A percentile compares a stretch with the other conserved stretches of the same genome.
Conservation (phyloP, 2,113 vertebrate species). For the Indicator maculatus region DNA sequence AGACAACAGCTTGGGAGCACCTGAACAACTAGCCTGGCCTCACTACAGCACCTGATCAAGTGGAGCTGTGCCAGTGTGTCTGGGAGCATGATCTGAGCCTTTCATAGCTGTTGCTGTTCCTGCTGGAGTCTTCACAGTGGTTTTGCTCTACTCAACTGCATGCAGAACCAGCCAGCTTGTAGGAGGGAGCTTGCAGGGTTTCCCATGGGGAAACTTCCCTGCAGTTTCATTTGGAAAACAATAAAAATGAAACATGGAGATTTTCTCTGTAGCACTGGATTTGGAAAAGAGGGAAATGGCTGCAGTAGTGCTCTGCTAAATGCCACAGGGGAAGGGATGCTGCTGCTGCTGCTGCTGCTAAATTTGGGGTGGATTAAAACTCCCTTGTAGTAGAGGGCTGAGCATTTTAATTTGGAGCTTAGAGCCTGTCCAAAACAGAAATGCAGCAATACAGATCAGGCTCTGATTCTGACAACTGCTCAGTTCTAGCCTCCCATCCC, state of each 20-base stretch:
- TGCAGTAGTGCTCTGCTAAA: not conserved
- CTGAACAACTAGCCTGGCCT: not conserved
- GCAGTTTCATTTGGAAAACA: not conserved
- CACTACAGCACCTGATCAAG: accelerated
- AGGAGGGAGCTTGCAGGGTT: accelerated
- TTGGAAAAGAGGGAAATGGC: not conserved
- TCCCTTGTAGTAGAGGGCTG: not conserved
- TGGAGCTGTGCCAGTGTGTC: not conserved
- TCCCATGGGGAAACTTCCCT: not conserved
- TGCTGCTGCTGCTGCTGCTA: constrained; percentile 1
- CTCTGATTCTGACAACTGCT: constrained; percentile 12
- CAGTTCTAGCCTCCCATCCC: not conserved
- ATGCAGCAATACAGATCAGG: constrained; percentile 9
- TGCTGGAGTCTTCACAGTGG: not conserved
- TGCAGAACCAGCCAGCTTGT: not conserved
- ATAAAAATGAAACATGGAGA: not conserved
- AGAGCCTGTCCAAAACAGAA: not conserved
- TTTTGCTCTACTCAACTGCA: not conserved
- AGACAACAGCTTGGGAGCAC: not conserved
- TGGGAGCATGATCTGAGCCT: not conserved
- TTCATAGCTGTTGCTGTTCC: not conserved
- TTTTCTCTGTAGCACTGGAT: not conserved
- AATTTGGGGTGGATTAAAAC: constrained; percentile 45
- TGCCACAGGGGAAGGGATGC: not conserved
- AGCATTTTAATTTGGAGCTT: constrained; percentile 34